A percentile compares a stretch with the other conserved stretches of the same genome.
These are phyloP conservation scores for Molossus molossus DNA, from an alignment of 2,797 vertebrate species.

Conservation along the genomic window DNA sequence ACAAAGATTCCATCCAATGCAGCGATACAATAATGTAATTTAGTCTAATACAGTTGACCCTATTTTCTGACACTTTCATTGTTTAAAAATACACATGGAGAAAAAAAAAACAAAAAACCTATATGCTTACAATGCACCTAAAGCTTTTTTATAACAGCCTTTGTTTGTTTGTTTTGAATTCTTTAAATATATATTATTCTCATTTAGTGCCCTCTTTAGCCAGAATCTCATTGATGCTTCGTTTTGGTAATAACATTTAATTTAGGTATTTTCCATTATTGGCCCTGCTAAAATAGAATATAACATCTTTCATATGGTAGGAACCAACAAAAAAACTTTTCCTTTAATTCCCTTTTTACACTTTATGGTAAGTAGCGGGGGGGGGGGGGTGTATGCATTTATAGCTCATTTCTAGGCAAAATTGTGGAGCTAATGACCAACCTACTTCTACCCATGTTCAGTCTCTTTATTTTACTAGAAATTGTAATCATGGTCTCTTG, in stretches of 20 bases:
- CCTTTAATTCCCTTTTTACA: conserved; percentile 92
- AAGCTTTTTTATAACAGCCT: conserved; percentile 92
- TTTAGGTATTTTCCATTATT: conserved; percentile 95
- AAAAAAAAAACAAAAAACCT: conserved; percentile 75
- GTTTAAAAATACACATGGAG: conserved; percentile 92
- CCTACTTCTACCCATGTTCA: conserved; percentile 92
- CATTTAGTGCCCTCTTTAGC: conserved; percentile 95
- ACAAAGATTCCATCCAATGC: conserved; percentile 90
- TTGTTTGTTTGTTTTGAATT: conserved; percentile 91
- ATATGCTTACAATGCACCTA: conserved; percentile 93
- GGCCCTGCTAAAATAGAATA: conserved; percentile 96
- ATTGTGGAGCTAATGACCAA: conserved; percentile 91
- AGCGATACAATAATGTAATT: conserved; percentile 90
- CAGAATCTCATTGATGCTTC: conserved; percentile 95
- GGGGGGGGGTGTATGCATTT: conserved; percentile 90
- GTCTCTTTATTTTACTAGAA: conserved; percentile 92
- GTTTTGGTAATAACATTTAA: conserved; percentile 97
- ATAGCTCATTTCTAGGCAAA: conserved; percentile 92
- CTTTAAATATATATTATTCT: conserved; percentile 94
- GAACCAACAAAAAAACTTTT: conserved; percentile 90
- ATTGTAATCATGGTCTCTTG: conserved; percentile 92
- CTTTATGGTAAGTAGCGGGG: conserved; percentile 92
- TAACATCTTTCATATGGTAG: conserved; percentile 95
- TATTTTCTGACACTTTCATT: conserved; percentile 93
- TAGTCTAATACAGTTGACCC: conserved; percentile 91